Percentiles rank a stretch among this genome's conserved stretches.
Conservation (phyloP, 92 coral and sea anemone genomes). For the Palythoa heliodiscus region DNA sequence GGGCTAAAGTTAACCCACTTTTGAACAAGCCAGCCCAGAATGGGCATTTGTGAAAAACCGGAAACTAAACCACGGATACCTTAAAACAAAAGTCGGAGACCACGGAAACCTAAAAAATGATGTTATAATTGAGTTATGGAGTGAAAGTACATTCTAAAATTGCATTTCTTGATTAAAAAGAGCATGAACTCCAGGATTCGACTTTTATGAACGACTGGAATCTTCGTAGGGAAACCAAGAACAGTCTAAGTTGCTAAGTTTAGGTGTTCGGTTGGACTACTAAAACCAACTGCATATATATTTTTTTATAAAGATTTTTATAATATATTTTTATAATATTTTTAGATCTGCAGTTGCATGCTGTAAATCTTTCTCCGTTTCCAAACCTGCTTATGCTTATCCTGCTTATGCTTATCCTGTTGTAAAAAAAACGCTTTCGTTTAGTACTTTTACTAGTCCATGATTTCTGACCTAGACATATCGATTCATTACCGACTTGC, state of each 20-base stretch:
- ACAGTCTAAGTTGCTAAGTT: not conserved
- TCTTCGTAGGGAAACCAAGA: not conserved
- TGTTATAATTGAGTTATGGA: not conserved
- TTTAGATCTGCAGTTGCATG: not conserved
- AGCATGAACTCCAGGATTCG: not conserved
- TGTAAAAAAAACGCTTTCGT: not conserved
- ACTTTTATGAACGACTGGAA: constrained; percentile 6
- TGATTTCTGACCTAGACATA: too few relatives aligned
- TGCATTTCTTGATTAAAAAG: constrained; percentile 12
- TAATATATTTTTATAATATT: too few relatives aligned
- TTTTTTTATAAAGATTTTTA: not conserved
- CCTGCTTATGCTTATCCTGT: not conserved
- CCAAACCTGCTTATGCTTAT: not conserved
- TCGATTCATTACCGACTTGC: too few relatives aligned
- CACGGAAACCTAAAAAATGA: constrained; percentile 12
- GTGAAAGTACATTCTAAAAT: constrained; percentile 2
- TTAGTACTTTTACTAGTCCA: too few relatives aligned
- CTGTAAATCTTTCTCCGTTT: not conserved
- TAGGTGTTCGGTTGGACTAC: not conserved
- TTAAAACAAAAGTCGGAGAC: not conserved
- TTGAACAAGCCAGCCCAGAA: too few relatives aligned
- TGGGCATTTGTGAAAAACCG: not conserved
- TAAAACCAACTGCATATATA: not conserved
- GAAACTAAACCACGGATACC: not conserved
- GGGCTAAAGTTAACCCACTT: too few relatives aligned